Evolutionary conservation across 1,140 invertebrate genomes (phyloP).

Genomic region (Brachionus sp.): DNA sequence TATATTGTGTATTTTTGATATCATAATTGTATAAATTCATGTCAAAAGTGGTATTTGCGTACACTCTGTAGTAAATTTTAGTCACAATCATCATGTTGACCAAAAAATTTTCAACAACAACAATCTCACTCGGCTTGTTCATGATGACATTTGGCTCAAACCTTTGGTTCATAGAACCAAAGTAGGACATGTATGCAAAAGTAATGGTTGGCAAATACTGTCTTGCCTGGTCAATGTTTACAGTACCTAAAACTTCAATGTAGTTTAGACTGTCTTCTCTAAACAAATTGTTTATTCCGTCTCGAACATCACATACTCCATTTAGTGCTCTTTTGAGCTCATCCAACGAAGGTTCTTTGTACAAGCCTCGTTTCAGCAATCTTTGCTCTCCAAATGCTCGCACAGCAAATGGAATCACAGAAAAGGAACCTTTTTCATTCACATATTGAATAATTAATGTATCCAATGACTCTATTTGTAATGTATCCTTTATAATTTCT

Average conservation of each 20-base stretch:
- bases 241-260: not conserved
- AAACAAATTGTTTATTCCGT: not conserved
- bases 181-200: slow-evolving; percentile 3
- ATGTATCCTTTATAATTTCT: not conserved
- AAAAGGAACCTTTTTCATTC: not conserved
- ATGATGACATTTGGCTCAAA: not conserved
- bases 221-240: slow-evolving; percentile 16
- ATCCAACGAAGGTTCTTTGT: not conserved
- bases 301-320: not conserved
- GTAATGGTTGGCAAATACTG: slow-evolving; percentile 19
- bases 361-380: not conserved
- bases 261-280: slow-evolving; percentile 19
- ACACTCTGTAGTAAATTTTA: not conserved
- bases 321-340: not conserved
- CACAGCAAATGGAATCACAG: not conserved
- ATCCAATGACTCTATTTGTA: not conserved
- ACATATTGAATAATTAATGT: not conserved
- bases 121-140: not conserved
- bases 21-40: not conserved
- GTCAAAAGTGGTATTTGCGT: slow-evolving; percentile 14
- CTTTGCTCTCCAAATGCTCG: not conserved
- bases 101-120: not conserved
- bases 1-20: slow-evolving; percentile 16
- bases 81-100: slow-evolving; percentile 9
- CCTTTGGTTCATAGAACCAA: not conserved